These are phyloP conservation scores for Mormyrus hasselquistii DNA, from an alignment of 2,797 vertebrate species.

Conservation along the genomic window DNA sequence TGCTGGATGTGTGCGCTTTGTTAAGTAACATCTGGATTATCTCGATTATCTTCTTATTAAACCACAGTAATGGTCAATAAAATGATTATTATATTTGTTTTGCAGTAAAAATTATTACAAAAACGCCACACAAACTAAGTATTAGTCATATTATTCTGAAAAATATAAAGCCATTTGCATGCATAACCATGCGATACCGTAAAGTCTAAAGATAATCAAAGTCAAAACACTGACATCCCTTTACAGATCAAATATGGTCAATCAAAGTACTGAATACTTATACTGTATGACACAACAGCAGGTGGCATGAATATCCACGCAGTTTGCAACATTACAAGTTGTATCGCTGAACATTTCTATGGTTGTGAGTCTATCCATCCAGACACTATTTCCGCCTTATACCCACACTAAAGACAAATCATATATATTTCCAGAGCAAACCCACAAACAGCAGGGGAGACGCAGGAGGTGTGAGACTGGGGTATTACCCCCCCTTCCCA, in stretches of 20 bases:
- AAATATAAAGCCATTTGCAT: neutral
- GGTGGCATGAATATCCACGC: neutral
- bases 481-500: neutral
- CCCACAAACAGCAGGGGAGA: neutral
- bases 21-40: neutral
- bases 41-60: neutral
- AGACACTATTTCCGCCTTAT: neutral
- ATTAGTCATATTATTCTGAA: neutral
- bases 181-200: neutral
- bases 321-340: neutral
- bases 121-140: neutral
- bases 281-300: neutral
- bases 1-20: neutral
- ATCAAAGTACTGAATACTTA: neutral
- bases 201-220: neutral
- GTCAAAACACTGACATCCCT: neutral
- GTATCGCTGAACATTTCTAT: neutral
- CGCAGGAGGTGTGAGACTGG: neutral
- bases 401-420: neutral
- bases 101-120: neutral
- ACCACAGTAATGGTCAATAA: neutral
- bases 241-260: neutral
- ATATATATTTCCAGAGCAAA: neutral
- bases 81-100: neutral
- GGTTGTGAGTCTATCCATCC: neutral